Conservation (phyloP, 2,797 vertebrate species). For the Mormyrops boulengeri region DNA sequence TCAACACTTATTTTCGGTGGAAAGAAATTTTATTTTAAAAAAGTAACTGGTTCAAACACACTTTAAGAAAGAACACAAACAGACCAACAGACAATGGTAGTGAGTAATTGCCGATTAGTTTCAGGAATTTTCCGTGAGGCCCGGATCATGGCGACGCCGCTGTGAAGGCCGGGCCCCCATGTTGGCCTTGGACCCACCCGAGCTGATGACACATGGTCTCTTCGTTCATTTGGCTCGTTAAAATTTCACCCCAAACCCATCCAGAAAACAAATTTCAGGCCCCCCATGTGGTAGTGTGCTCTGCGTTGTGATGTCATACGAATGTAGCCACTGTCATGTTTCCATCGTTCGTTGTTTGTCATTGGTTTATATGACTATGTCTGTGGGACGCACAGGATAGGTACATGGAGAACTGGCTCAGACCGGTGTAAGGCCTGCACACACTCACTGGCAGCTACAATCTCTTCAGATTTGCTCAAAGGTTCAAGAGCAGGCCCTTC, state of each 20-base stretch:
- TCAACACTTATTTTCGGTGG: constrained; percentile 1
- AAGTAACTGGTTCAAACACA: constrained; percentile 12
- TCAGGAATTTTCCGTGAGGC: background rate
- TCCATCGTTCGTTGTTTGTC: background rate
- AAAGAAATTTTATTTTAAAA: constrained; percentile 13
- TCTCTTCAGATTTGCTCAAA: background rate
- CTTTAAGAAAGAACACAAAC: background rate
- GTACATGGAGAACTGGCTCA: background rate
- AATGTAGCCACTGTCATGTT: constrained; percentile 29
- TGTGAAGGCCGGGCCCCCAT: background rate
- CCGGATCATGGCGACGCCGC: background rate
- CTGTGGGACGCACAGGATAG: background rate
- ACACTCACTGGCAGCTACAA: background rate
- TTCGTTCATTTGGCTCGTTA: background rate
- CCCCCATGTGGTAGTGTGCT: constrained; percentile 27
- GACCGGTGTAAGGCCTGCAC: background rate
- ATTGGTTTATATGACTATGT: background rate
- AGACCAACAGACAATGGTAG: background rate
- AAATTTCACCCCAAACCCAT: background rate
- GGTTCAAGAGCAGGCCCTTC: background rate
- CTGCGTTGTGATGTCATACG: constrained; percentile 27
- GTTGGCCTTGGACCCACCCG: background rate
- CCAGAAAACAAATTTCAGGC: constrained; percentile 23
- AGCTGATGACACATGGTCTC: background rate
- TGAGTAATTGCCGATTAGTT: background rate